Conservation (phyloP, 2,113 vertebrate species). For the Hippocampus mohnikei region DNA sequence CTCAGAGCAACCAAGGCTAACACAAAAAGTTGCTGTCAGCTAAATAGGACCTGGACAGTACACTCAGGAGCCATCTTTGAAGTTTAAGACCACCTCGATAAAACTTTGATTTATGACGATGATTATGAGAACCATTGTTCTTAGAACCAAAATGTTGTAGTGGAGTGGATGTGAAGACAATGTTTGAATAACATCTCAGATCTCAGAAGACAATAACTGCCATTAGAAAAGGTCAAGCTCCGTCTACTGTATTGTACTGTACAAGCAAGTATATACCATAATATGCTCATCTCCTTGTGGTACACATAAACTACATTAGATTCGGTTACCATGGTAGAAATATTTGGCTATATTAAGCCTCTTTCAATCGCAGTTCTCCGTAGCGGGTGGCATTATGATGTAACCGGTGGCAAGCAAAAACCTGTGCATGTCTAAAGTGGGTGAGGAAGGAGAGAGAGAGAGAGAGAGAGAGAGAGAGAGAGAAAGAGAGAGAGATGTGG, state of each 20-base stretch:
- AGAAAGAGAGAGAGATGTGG: not conserved
- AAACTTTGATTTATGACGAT: too few species aligned
- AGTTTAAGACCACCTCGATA: too few species aligned
- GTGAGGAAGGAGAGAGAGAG: not conserved
- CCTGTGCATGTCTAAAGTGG: not conserved
- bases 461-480: not conserved
- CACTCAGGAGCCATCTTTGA: too few species aligned
- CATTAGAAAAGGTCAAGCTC: too few species aligned
- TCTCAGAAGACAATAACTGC: too few species aligned
- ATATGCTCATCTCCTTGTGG: not conserved
- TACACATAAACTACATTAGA: not conserved
- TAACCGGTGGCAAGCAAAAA: constrained; percentile 15
- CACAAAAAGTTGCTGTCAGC: too few species aligned
- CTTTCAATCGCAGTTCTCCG: not conserved
- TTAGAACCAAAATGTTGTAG: too few species aligned
- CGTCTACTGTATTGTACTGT: not conserved
- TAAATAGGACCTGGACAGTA: too few species aligned
- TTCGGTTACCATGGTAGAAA: not conserved
- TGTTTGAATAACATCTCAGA: too few species aligned
- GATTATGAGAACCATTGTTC: too few species aligned
- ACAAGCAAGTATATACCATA: not conserved
- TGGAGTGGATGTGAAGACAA: too few species aligned
- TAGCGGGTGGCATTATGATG: not conserved
- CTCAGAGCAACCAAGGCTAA: too few species aligned
- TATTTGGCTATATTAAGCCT: not conserved